phyloP scores from a whole-genome alignment of 2,888 invertebrate genomes.

The Calameuta idolon region DNA sequence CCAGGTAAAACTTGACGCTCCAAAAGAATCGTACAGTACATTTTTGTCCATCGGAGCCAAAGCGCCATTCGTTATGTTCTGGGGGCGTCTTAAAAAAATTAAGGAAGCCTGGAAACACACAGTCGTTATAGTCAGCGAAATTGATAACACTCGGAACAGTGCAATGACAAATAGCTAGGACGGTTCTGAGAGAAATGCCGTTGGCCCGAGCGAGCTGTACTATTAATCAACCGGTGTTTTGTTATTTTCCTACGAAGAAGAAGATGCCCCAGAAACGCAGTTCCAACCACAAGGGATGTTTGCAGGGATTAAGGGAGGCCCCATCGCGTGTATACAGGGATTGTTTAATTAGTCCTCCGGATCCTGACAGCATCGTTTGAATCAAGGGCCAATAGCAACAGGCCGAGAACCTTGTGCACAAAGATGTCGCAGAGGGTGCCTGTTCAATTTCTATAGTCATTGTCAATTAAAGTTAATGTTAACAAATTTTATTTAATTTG shows the following conservation, averaged over 20 bases:
- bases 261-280: conserved; percentile 28
- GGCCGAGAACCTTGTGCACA: background rate
- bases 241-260: conserved; percentile 41
- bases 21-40: background rate
- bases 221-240: conserved; percentile 50
- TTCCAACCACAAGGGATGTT: conserved; percentile 21
- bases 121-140: conserved; percentile 46
- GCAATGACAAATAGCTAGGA: conserved; percentile 48
- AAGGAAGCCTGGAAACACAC: conserved; percentile 40
- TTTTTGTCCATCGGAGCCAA: background rate
- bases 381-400: background rate
- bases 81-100: conserved; percentile 35
- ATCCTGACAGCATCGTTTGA: conserved; percentile 26
- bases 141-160: conserved; percentile 48
- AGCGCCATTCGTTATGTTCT: conserved; percentile 24
- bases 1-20: background rate
- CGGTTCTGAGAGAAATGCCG: conserved; percentile 21
- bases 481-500: background rate
- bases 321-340: conserved; percentile 28
- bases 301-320: conserved; percentile 36
- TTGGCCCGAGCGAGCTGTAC: conserved; percentile 25
- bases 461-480: background rate
- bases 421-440: background rate
- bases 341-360: conserved; percentile 43
- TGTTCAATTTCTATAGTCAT: background rate